A percentile compares a stretch with the other conserved stretches of the same genome.
These are phyloP conservation scores for Tetrapedia diversipes DNA, from an alignment of 2,888 invertebrate species.

Conservation along the genomic window DNA sequence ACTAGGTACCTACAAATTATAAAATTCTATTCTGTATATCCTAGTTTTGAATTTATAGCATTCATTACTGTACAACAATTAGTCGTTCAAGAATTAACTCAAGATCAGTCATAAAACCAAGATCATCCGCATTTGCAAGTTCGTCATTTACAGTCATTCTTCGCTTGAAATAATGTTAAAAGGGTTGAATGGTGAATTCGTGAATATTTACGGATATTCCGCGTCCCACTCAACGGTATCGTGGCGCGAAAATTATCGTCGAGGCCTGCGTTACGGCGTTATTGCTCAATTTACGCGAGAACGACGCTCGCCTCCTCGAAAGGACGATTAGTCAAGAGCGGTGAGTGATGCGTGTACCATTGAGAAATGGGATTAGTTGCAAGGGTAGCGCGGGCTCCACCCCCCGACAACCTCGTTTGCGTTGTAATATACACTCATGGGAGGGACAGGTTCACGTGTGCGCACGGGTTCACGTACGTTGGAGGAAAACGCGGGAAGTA, in stretches of 20 bases:
- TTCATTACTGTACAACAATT: no score
- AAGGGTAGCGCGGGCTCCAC: conserved; percentile 54
- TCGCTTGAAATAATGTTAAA: not conserved
- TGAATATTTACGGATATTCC: conserved; percentile 39
- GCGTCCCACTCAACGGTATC: conserved; percentile 13
- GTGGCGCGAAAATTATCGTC: conserved; percentile 46
- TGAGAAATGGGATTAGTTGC: conserved; percentile 64
- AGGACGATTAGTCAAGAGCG: conserved; percentile 56
- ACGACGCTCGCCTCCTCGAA: conserved; percentile 45
- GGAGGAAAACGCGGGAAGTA: conserved; percentile 30
- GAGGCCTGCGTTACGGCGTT: conserved; percentile 46
- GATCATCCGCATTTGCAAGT: no score
- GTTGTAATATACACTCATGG: conserved; percentile 48
- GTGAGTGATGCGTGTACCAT: conserved; percentile 61
- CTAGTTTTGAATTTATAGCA: no score
- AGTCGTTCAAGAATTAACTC: no score
- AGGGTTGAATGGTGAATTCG: not conserved
- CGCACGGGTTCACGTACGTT: not conserved
- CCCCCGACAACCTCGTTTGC: conserved; percentile 50
- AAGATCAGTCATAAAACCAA: no score
- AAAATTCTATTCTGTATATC: no score
- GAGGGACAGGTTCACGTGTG: conserved; percentile 43
- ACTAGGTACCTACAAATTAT: no score
- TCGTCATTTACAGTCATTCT: no score
- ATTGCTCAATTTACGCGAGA: conserved; percentile 61